Evolutionary conservation across 1,140 invertebrate species (phyloP).

Genomic region (Hylaeus volcanicus): DNA sequence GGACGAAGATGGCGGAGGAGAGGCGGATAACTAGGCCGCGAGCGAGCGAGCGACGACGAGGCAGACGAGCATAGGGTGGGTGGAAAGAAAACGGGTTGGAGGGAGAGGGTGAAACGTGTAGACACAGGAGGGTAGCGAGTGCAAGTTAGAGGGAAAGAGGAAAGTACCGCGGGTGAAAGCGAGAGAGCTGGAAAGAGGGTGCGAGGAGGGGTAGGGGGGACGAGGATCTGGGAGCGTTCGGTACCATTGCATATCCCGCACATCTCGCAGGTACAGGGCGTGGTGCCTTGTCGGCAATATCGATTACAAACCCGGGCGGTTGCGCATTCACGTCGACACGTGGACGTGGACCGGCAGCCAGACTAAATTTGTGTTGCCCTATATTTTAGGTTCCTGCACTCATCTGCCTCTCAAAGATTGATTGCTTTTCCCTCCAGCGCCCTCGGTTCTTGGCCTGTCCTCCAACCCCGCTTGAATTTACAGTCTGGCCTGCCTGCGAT

Average conservation of each 20-base stretch:
- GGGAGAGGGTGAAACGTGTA: constrained; percentile 7
- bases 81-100: not conserved
- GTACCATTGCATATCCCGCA: constrained; percentile 77
- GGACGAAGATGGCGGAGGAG: constrained; percentile 19
- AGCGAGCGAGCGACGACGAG: not conserved
- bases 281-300: constrained; percentile 81
- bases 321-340: constrained; percentile 80
- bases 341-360: constrained; percentile 74
- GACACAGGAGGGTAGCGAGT: constrained; percentile 29
- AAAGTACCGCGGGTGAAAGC: not conserved
- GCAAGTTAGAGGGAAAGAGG: constrained; percentile 15
- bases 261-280: constrained; percentile 80
- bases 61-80: not conserved
- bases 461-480: constrained; percentile 28
- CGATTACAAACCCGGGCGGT: constrained; percentile 80
- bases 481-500: constrained; percentile 8
- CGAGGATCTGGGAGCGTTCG: constrained; percentile 61
- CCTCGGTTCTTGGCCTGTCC: constrained; percentile 45
- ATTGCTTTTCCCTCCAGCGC: constrained; percentile 74
- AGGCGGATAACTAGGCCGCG: constrained; percentile 38
- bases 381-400: constrained; percentile 79
- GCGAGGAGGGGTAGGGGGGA: not conserved
- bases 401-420: constrained; percentile 80
- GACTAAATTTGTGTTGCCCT: constrained; percentile 80
- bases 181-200: not conserved